Conservation (phyloP, 2,888 invertebrate species). For the Uloborus plumipes region DNA sequence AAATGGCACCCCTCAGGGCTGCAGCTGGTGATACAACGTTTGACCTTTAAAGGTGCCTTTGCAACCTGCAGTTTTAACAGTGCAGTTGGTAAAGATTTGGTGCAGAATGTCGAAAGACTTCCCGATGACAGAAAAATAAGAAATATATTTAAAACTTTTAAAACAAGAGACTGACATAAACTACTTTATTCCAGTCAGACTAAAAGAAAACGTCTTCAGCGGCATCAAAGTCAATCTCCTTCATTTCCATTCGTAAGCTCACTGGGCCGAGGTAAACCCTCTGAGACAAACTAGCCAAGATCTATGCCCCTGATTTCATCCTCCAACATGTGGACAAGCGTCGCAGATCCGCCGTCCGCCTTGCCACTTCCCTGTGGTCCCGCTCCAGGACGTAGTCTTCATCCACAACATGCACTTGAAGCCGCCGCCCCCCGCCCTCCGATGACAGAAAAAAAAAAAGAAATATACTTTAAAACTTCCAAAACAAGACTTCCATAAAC, state of each 20-base stretch:
- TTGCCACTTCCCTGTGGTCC: conserved; percentile 62
- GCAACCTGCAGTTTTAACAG: too few relatives aligned
- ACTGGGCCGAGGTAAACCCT: conserved; percentile 75
- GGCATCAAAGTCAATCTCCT: conserved; percentile 87
- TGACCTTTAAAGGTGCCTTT: too few relatives aligned
- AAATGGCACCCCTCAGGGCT: too few relatives aligned
- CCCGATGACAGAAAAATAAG: neutral
- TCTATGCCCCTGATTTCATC: conserved; percentile 80
- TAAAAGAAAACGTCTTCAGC: conserved; percentile 95
- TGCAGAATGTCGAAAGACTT: neutral
- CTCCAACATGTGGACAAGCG: conserved; percentile 73
- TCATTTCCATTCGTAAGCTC: conserved; percentile 31
- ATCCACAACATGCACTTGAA: too few relatives aligned
- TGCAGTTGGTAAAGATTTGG: too few relatives aligned
- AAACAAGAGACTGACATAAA: too few relatives aligned
- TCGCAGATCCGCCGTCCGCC: conserved; percentile 29
- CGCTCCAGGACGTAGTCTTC: too few relatives aligned
- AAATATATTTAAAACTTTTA: too few relatives aligned
- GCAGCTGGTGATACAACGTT: too few relatives aligned
- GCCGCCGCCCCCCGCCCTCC: too few relatives aligned
- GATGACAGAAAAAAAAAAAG: neutral
- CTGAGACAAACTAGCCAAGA: conserved; percentile 69
- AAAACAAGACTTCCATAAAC: too few relatives aligned
- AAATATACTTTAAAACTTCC: too few relatives aligned
- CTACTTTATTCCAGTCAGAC: conserved; percentile 82